Conservation (phyloP, 2,113 vertebrate species). For the Siphamia tubifer region DNA sequence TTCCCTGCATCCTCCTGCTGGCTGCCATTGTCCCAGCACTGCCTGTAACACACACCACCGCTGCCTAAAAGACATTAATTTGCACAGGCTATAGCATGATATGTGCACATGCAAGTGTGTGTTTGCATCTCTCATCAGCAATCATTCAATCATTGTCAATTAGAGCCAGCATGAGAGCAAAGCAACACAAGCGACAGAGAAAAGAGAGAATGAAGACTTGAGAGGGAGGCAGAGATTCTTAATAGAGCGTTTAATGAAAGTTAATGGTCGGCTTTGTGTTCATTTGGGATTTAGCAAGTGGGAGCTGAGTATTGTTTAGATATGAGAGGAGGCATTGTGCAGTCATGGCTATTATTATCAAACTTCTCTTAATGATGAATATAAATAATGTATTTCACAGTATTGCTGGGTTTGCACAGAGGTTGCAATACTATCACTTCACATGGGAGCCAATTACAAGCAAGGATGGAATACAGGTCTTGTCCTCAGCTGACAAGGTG, state of each 20-base stretch:
- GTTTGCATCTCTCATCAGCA: conserved; percentile 38
- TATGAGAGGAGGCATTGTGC: conserved; percentile 4
- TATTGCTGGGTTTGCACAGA: conserved; percentile 6
- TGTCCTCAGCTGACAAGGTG: neutral
- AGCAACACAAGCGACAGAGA: conserved; percentile 8
- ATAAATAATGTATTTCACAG: conserved; percentile 26
- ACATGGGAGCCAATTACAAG: conserved; percentile 63
- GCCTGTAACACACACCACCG: neutral
- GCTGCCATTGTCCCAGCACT: conserved; percentile 25
- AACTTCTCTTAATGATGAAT: conserved; percentile 10
- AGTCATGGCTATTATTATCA: conserved; percentile 17
- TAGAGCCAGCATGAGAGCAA: conserved; percentile 31
- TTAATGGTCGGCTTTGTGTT: conserved; percentile 46
- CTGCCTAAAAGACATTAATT: neutral
- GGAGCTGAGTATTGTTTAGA: conserved; percentile 17
- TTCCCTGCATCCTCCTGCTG: conserved; percentile 26
- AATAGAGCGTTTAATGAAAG: conserved; percentile 65
- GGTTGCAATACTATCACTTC: conserved; percentile 24
- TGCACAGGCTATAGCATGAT: neutral
- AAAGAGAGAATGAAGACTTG: neutral
- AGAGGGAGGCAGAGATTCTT: conserved; percentile 28
- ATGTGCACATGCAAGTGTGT: neutral
- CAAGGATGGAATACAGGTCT: conserved; percentile 15
- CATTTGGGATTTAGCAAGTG: conserved; percentile 9
- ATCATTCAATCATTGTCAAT: conserved; percentile 60